phyloP scores from a whole-genome alignment of 2,888 invertebrate species.

The Fragum sueziense region DNA sequence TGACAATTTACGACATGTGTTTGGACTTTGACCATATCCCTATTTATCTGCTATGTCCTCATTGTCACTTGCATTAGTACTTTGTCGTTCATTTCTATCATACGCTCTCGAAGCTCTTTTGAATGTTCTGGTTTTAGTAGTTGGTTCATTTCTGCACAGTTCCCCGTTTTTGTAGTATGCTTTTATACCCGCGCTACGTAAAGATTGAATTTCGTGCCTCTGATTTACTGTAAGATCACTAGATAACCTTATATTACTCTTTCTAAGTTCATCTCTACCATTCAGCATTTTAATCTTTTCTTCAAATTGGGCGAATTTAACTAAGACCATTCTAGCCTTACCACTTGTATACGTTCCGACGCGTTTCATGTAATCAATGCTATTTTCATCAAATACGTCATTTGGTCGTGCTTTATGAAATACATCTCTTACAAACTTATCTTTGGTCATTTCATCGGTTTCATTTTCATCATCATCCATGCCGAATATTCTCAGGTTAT shows the following conservation, averaged over 20 bases:
- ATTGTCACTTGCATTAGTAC: no score
- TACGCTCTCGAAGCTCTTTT: not conserved
- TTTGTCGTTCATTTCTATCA: no score
- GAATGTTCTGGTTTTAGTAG: not conserved
- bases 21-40: not conserved
- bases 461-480: constrained; percentile 1
- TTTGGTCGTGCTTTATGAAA: not conserved
- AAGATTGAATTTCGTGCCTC: not conserved
- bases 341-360: not conserved
- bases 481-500: constrained; percentile 5
- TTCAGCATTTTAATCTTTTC: not conserved
- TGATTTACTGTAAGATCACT: not conserved
- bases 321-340: not conserved
- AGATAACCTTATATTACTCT: not conserved
- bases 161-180: not conserved
- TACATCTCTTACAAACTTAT: not conserved
- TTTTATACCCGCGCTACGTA: not conserved
- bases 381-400: not conserved
- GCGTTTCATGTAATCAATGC: not conserved
- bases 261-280: not conserved
- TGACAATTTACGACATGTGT: not conserved
- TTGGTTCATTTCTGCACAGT: not conserved
- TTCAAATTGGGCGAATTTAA: not conserved
- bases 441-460: not conserved
- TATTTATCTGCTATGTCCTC: not conserved